These are phyloP conservation scores for Pegea sp. DNA, from an alignment of 23 tunicate species.

Conservation along the genomic window DNA sequence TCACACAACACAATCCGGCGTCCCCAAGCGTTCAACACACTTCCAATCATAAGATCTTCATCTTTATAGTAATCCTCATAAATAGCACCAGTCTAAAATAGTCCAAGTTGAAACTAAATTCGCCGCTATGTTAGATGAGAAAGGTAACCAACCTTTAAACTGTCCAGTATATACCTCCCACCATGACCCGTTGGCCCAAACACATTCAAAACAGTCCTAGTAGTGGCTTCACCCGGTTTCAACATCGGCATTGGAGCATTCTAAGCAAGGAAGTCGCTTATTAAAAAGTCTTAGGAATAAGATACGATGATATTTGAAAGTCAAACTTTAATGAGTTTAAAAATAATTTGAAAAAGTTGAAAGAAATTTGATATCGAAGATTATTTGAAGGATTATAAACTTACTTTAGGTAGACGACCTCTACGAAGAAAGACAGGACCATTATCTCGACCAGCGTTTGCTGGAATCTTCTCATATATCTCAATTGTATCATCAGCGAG, in stretches of 20 bases:
- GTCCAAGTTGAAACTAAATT: neutral
- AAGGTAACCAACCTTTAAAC: constrained; percentile 35
- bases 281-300: neutral
- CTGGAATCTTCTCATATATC: constrained; percentile 67
- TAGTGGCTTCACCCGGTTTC: constrained; percentile 86
- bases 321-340: neutral
- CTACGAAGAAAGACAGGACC: constrained; percentile 77
- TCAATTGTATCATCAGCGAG: constrained; percentile 97
- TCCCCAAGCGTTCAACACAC: constrained; percentile 81
- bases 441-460: constrained; percentile 81
- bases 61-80: constrained; percentile 90
- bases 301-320: neutral
- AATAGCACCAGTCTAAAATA: constrained; percentile 84
- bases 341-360: too few species aligned
- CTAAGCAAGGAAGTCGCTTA: constrained; percentile 16
- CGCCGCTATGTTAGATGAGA: neutral
- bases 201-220: constrained; percentile 88
- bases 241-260: constrained; percentile 70
- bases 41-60: constrained; percentile 79
- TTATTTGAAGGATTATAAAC: too few species aligned
- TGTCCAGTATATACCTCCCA: constrained; percentile 82
- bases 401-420: constrained; percentile 69
- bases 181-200: constrained; percentile 91
- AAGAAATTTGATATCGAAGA: too few species aligned
- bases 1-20: constrained; percentile 52